Evolutionary conservation across 2,797 vertebrate species (phyloP).

Genomic region (Ficedula albicollis): DNA sequence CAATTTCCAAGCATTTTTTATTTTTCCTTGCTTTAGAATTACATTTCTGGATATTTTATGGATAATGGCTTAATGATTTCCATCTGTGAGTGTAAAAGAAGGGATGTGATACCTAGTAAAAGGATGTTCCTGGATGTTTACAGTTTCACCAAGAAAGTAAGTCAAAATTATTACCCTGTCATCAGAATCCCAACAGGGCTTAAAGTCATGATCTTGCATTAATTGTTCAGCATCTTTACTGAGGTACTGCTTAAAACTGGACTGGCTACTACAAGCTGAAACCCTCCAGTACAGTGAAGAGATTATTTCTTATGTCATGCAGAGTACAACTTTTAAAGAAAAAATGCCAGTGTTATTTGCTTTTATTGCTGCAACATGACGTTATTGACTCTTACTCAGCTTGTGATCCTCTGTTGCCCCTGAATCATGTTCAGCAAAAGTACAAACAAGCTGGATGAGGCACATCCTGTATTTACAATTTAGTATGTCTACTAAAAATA

Average conservation of each 20-base stretch:
- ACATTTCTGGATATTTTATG: neutral
- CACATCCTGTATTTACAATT: slow-evolving; percentile 12
- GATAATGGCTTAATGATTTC: neutral
- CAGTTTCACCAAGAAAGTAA: neutral
- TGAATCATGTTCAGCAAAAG: slow-evolving; percentile 19
- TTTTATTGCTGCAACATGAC: slow-evolving; percentile 27
- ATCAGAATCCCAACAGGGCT: neutral
- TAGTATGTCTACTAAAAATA: neutral
- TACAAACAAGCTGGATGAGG: neutral
- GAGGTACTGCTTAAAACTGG: neutral
- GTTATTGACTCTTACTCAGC: slow-evolving; percentile 15
- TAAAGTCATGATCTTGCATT: neutral
- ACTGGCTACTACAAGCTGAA: neutral
- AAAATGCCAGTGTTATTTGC: neutral
- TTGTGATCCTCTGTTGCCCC: slow-evolving; percentile 16
- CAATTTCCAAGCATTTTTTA: neutral
- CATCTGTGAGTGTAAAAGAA: neutral
- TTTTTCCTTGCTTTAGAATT: neutral
- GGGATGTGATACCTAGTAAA: neutral
- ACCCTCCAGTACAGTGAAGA: neutral
- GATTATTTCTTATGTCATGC: neutral
- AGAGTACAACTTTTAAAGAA: neutral
- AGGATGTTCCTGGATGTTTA: neutral
- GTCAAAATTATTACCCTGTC: neutral
- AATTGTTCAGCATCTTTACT: neutral